Evolutionary conservation across 2,797 vertebrate species (phyloP), one percentile per base, ranked within the genome.

Genomic region (Erpetoichthys calabaricus): DNA sequence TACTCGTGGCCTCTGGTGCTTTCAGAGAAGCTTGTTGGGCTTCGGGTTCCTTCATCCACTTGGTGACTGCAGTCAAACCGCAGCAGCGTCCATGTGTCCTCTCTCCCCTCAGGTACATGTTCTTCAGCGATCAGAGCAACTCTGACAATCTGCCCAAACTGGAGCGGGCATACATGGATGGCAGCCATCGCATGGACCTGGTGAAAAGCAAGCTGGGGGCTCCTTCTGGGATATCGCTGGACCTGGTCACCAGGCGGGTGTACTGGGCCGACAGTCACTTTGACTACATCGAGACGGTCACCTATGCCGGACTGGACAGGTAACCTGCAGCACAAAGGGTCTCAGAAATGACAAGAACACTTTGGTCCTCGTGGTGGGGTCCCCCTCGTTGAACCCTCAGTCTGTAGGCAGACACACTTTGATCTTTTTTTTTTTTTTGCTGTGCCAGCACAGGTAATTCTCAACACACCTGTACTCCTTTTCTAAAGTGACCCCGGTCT

Each of bases 211-310:
- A 75, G 59, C 74, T 85, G 0, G 82, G 82, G 54, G 68, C 54
- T 1, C 83, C 82, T 3, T 79, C 72, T 3, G 82, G 74, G 56
- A 75, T 86, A 5, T 79, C 75, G 9, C 55, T 84, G 1, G 82
- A 86, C 56, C 76, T 84, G 2, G 44, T 81, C 60, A 82, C 74
- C 10, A 60, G 69, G 64, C 75, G 83, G 60, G 70, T 86, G 55
- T 86, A 86, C 67, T 86, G 83, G 83, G 70, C 79, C 3, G 83
- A 86, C 68, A 83, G 77, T 60, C 83, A 84, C 64, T 86, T 80
- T 62, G 79, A 86, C 73, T 78, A 76, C 0, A 80, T 86, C 61
- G 78, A 86, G 53, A 83, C 80, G 0, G 77, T 84, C 57, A 81
- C 82, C 8, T 84, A 86, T 66, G 66, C 5, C 6, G 83, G 83